These are phyloP conservation scores for Dasypolia templi DNA, from an alignment of 2,888 invertebrate genomes.

Conservation along the genomic window DNA sequence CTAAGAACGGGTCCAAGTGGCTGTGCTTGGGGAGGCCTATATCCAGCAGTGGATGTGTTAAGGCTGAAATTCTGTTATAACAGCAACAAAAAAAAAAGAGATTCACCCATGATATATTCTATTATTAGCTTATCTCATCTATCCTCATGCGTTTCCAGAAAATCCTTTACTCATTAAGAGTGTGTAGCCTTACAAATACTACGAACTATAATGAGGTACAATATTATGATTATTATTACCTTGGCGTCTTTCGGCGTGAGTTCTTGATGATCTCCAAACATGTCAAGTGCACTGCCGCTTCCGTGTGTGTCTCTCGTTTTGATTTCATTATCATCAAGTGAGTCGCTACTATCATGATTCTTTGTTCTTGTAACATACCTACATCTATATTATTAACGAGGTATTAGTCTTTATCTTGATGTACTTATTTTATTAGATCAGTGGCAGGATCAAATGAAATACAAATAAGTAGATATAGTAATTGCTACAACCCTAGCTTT, in stretches of 20 bases:
- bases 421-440: neutral
- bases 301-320: conserved; percentile 24
- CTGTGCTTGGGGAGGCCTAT: no score
- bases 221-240: conserved; percentile 26
- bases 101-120: no score
- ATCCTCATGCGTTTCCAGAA: neutral
- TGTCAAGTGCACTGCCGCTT: conserved; percentile 42
- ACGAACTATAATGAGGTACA: conserved; percentile 7
- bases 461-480: neutral
- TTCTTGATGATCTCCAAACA: conserved; percentile 47
- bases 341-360: neutral
- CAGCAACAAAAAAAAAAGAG: no score
- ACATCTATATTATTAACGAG: neutral
- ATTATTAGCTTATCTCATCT: no score
- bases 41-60: no score
- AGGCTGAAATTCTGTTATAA: no score
- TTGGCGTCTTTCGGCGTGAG: conserved; percentile 13
- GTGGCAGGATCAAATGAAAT: neutral
- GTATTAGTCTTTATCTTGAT: neutral
- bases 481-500: neutral
- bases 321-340: neutral
- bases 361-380: no score
- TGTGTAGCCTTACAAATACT: neutral
- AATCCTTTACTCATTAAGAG: conserved; percentile 7
- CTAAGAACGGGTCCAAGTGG: no score